Conservation (phyloP, 2,113 vertebrate species). For the Aramus guarauna region DNA sequence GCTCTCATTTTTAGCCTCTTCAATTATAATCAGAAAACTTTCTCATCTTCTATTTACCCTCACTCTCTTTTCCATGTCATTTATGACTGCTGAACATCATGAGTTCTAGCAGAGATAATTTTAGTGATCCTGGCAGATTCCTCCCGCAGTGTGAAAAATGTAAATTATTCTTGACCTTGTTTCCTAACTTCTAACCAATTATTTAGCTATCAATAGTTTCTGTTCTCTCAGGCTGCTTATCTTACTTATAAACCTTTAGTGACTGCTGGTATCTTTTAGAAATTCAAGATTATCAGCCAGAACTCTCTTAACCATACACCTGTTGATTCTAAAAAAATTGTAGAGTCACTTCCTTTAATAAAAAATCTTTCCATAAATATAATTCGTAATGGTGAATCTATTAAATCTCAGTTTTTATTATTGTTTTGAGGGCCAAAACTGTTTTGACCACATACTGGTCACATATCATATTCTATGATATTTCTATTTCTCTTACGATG, state of each 20-base stretch:
- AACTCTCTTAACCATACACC: background rate
- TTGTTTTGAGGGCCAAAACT: background rate
- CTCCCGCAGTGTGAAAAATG: background rate
- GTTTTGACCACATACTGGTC: background rate
- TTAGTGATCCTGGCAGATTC: background rate
- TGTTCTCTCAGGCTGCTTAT: background rate
- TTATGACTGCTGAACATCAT: background rate
- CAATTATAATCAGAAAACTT: background rate
- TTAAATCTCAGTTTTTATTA: background rate
- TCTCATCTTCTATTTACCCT: background rate
- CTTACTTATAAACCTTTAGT: background rate
- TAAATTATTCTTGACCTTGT: background rate
- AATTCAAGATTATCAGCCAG: background rate
- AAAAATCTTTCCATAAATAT: background rate
- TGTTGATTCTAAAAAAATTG: background rate
- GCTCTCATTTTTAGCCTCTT: background rate
- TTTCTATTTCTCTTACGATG: background rate
- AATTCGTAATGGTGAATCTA: background rate
- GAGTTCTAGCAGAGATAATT: background rate
- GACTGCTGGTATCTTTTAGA: background rate
- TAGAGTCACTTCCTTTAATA: background rate
- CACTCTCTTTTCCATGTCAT: background rate
- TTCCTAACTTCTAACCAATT: background rate
- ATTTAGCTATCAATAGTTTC: background rate
- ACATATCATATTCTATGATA: too few relatives aligned